Percentiles rank a stretch among this genome's conserved stretches.
Conservation (phyloP, 2,797 vertebrate genomes). For the Clarias pachynema region DNA sequence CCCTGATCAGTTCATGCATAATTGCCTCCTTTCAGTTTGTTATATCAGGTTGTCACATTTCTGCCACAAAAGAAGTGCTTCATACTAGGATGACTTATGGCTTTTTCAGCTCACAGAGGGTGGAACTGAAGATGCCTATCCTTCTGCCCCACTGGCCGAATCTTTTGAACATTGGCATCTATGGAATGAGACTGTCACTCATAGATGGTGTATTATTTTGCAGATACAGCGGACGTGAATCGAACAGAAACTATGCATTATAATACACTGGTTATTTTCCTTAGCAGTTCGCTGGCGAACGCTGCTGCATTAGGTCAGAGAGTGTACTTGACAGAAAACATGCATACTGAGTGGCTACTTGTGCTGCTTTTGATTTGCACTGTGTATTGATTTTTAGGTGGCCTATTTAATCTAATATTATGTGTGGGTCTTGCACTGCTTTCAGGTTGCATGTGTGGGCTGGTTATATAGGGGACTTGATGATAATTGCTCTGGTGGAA, state of each 20-base stretch:
- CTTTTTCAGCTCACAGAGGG: slow-evolving; percentile 58
- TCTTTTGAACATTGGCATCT: slow-evolving; percentile 71
- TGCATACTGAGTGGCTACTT: slow-evolving; percentile 85
- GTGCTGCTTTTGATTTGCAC: slow-evolving; percentile 84
- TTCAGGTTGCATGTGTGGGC: slow-evolving; percentile 79
- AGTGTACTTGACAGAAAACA: slow-evolving; percentile 87
- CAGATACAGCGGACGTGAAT: slow-evolving; percentile 55
- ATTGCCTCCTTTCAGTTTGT: slow-evolving; percentile 78
- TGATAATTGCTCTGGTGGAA: slow-evolving; percentile 80
- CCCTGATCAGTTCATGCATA: slow-evolving; percentile 75
- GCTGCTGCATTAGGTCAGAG: slow-evolving; percentile 79
- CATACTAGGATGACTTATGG: slow-evolving; percentile 67
- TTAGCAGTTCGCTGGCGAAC: slow-evolving; percentile 74
- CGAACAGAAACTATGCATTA: slow-evolving; percentile 73
- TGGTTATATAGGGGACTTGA: slow-evolving; percentile 78
- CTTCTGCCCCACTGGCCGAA: slow-evolving; percentile 74
- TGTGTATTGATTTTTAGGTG: slow-evolving; percentile 82
- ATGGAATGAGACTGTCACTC: slow-evolving; percentile 62
- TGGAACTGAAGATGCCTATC: slow-evolving; percentile 72
- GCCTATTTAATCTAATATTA: slow-evolving; percentile 84
- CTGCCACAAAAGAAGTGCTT: slow-evolving; percentile 77
- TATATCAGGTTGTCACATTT: slow-evolving; percentile 66
- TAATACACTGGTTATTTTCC: slow-evolving; percentile 80
- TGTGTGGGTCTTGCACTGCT: slow-evolving; percentile 76
- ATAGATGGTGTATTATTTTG: slow-evolving; percentile 58